Evolutionary conservation across 92 coral and sea anemone genomes (phyloP), one percentile per base, ranked within the genome.

Genomic region (Actinernus sp.): DNA sequence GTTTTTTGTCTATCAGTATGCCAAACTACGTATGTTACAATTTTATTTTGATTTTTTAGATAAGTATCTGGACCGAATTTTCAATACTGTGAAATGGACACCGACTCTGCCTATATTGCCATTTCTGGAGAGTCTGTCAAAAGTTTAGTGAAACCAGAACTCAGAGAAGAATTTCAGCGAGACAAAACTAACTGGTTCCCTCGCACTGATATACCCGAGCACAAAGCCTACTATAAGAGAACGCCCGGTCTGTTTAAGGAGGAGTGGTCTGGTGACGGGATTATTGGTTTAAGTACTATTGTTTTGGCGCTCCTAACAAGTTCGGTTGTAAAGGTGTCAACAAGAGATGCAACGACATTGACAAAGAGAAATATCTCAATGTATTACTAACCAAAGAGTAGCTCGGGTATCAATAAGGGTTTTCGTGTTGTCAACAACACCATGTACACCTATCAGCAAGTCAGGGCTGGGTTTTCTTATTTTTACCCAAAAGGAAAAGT

Each of bases 401-500:
- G 45, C 10, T 10, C 49, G 5, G 79, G 79, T 3, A 13, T 70
- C 0, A 79, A 61, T 19, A 45, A 24, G 14, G 79, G 74, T 38
- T 79, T 70, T 53, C 51, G 66, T 24, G 79, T 79, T 5, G 70
- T 79, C 9, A 40, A 55, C n/a, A 61, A 80, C 24, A 23, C 9
- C 2, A 58, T 57, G 67, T 58, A 44, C 39, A 79, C 85, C 8
- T 49, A 78, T 47, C 45, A 39, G 12, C 67, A 75, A 55, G 14
- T 26, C 1, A 46, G 71, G 0, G 58, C 55, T 25, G 83, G 73
- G 3, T 65, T 76, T 38, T 37, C 73, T 1, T 74, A 74, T 41
- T 74, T 74, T 51, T 74, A 74, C 23, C 82, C 82, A 1, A 74
- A 74, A 22, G 65, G 82, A 11, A 74, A 63, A 63, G 73, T 51